Percentiles rank a stretch among this genome's conserved stretches.
These are phyloP conservation scores for Agrenia bidenticulata DNA, from an alignment of 2,888 invertebrate species.

Conservation along the genomic window DNA sequence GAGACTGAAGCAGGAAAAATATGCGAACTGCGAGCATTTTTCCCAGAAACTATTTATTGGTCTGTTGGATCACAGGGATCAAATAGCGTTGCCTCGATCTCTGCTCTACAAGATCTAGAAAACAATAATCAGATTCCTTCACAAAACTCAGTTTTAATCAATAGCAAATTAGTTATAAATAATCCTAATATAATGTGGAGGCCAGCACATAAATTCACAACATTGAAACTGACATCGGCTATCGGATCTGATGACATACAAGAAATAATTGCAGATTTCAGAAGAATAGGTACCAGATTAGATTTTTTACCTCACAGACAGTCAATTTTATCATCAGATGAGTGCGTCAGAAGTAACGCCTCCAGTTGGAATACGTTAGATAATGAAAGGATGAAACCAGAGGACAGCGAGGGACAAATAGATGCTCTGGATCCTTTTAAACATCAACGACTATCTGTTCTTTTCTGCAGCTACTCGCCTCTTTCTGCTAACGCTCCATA, in stretches of 20 bases:
- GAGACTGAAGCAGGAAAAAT: constrained; percentile 80
- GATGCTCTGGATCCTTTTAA: constrained; percentile 78
- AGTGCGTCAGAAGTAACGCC: constrained; percentile 51
- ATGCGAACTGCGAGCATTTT: constrained; percentile 71
- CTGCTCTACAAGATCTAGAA: not conserved
- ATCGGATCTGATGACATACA: constrained; percentile 69
- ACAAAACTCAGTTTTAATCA: constrained; percentile 28
- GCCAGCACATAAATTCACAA: constrained; percentile 70
- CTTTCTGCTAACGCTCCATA: constrained; percentile 76
- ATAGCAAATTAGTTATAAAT: constrained; percentile 34
- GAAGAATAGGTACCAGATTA: constrained; percentile 76
- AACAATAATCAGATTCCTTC: constrained; percentile 24
- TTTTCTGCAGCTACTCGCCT: constrained; percentile 83
- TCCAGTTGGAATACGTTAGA: constrained; percentile 45
- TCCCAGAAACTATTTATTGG: constrained; percentile 72
- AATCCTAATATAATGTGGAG: constrained; percentile 42
- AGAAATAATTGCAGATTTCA: constrained; percentile 68
- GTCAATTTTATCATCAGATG: constrained; percentile 21
- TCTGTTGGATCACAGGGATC: constrained; percentile 57
- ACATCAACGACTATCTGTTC: constrained; percentile 82
- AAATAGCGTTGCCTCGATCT: not conserved
- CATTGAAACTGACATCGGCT: constrained; percentile 67
- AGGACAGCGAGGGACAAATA: constrained; percentile 44
- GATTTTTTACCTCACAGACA: constrained; percentile 28
- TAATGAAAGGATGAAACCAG: constrained; percentile 31